Percentiles rank a stretch among this genome's conserved stretches.
Conservation (phyloP, 2,888 invertebrate genomes). For the Hybos culiciformis region DNA sequence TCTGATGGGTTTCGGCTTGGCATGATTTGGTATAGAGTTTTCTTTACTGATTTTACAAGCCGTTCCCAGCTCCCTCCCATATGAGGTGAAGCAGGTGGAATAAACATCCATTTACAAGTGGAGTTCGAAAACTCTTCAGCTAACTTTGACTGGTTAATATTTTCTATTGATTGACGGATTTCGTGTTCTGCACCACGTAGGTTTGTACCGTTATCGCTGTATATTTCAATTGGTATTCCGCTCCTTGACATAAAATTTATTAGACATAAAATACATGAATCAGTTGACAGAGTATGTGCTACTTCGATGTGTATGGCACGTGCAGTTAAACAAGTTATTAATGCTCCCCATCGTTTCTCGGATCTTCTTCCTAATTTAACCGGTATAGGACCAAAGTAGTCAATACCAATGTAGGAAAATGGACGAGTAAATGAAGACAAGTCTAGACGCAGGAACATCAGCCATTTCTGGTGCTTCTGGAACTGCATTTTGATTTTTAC, state of each 20-base stretch:
- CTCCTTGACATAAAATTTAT: constrained; percentile 10
- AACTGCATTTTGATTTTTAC: constrained; percentile 11
- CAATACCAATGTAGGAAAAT: constrained; percentile 9
- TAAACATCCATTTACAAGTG: too few relatives aligned
- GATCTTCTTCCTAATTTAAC: constrained; percentile 8
- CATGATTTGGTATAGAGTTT: constrained; percentile 9
- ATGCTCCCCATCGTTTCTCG: constrained; percentile 11
- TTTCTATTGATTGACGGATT: too few relatives aligned
- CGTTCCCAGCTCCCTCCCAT: constrained; percentile 12
- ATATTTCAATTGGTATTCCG: constrained; percentile 8
- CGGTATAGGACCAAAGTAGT: constrained; percentile 10
- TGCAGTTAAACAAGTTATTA: constrained; percentile 14
- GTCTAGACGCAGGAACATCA: constrained; percentile 7
- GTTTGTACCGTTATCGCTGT: not conserved
- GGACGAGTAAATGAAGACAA: constrained; percentile 8
- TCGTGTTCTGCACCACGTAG: too few relatives aligned
- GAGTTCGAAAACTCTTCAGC: too few relatives aligned
- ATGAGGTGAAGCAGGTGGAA: too few relatives aligned
- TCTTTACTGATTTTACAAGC: constrained; percentile 11
- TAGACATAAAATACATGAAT: constrained; percentile 11
- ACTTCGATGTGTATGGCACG: constrained; percentile 12
- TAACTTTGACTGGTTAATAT: too few relatives aligned
- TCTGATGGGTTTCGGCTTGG: constrained; percentile 14
- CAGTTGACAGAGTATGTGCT: constrained; percentile 17
- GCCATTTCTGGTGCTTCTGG: constrained; percentile 10